phyloP scores from a whole-genome alignment of 2,888 invertebrate species.

The Phortica magna region DNA sequence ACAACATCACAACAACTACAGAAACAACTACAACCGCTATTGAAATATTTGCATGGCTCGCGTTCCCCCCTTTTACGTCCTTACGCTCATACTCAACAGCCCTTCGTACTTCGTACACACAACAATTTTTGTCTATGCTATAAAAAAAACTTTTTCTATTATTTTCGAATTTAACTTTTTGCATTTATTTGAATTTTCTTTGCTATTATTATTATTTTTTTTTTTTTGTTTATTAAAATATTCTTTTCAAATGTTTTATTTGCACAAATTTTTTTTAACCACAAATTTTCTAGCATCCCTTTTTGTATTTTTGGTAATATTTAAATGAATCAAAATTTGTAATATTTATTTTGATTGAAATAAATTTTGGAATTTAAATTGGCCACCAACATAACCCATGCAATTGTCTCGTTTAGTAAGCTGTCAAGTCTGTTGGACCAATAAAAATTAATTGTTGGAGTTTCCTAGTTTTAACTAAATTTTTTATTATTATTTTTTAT shows the following conservation, averaged over 20 bases:
- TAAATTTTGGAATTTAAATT: too few species aligned
- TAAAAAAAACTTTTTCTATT: constrained; percentile 71
- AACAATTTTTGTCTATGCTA: constrained; percentile 49
- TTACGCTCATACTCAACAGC: background rate
- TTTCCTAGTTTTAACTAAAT: too few species aligned
- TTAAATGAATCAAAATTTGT: background rate
- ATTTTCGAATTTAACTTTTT: constrained; percentile 73
- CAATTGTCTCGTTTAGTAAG: too few species aligned
- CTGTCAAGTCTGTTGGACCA: too few species aligned
- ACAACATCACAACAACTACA: too few species aligned
- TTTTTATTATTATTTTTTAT: too few species aligned
- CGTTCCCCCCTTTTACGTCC: background rate
- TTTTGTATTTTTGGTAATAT: constrained; percentile 14
- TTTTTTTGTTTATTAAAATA: background rate
- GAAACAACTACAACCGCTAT: background rate
- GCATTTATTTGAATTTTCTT: constrained; percentile 64
- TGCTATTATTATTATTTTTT: background rate
- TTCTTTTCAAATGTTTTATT: background rate
- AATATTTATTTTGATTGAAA: background rate
- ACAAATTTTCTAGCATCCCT: background rate
- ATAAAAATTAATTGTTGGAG: too few species aligned
- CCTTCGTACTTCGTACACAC: background rate
- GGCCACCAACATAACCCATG: too few species aligned
- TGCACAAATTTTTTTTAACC: constrained; percentile 1
- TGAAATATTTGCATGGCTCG: background rate